Conservation (phyloP, 2,113 vertebrate species). For the Megaptera novaeangliae region DNA sequence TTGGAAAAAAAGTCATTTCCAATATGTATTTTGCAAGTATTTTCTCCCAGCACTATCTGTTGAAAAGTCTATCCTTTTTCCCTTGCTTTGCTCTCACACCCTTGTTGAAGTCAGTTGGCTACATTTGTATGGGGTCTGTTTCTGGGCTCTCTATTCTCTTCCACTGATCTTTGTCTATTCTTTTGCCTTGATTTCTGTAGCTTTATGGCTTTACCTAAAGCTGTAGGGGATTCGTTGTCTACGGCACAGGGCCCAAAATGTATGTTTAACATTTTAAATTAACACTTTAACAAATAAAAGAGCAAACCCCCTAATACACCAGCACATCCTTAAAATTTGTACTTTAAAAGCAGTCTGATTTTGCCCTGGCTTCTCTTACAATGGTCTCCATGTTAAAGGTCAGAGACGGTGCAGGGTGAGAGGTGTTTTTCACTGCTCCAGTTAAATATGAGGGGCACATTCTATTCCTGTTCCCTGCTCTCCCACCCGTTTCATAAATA, state of each 20-base stretch:
- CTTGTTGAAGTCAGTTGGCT: neutral
- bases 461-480: neutral
- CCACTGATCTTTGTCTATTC: neutral
- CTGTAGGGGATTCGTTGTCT: neutral
- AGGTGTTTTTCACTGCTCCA: neutral
- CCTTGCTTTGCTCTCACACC: neutral
- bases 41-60: neutral
- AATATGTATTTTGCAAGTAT: neutral
- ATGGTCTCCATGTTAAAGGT: neutral
- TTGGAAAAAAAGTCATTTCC: neutral
- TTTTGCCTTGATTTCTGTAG: neutral
- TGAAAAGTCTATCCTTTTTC: neutral
- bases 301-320: neutral
- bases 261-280: neutral
- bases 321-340: neutral
- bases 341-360: neutral
- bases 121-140: neutral
- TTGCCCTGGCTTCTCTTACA: neutral
- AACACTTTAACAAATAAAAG: neutral
- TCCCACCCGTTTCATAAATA: neutral
- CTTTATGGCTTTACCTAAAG: neutral
- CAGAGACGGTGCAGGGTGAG: neutral
- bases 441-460: neutral
- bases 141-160: neutral
- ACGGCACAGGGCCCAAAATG: neutral